Conservation (phyloP, 2,113 vertebrate species). For the Sus scrofa region T2T-Sscrofa CM000825.6:76630001-76630500, state of each 20-base stretch:
- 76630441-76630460: background rate
- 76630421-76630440: background rate
- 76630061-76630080: background rate
- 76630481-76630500: background rate
- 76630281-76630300: background rate
- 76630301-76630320: background rate
- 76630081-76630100: background rate
- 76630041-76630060: background rate
- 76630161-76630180: background rate
- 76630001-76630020: background rate
- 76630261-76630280: background rate
- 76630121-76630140: background rate
- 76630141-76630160: no score
- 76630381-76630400: background rate
- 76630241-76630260: background rate
- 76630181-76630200: rapidly evolving
- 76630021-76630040: background rate
- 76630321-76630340: background rate
- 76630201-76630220: background rate
- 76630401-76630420: background rate
- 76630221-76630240: background rate
- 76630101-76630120: background rate
- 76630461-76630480: background rate
- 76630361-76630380: background rate
- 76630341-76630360: background rate